These are phyloP conservation scores for Branchellion lobata DNA, from an alignment of 2,888 invertebrate species.

Conservation along the genomic window DNA sequence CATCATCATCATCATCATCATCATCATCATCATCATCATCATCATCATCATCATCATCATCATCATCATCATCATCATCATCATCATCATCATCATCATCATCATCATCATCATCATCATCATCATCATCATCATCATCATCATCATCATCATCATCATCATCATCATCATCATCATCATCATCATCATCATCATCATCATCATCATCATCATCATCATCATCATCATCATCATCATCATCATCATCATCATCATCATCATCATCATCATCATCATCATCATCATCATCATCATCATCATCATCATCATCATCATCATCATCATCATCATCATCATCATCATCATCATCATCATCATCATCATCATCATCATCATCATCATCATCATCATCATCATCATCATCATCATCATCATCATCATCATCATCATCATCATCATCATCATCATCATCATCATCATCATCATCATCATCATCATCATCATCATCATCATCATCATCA, in stretches of 20 bases:
- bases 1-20: too few relatives aligned
- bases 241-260: not conserved
- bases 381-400: not conserved
- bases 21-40: too few relatives aligned
- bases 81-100: too few relatives aligned
- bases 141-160: not conserved
- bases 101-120: too few relatives aligned
- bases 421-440: not conserved
- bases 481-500: not conserved
- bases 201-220: not conserved
- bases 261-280: not conserved
- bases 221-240: constrained; percentile 10
- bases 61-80: too few relatives aligned
- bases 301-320: not conserved
- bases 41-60: too few relatives aligned
- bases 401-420: constrained; percentile 1
- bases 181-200: not conserved
- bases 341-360: not conserved
- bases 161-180: not conserved
- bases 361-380: not conserved
- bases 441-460: not conserved
- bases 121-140: too few relatives aligned
- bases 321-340: not conserved
- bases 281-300: constrained; percentile 1
- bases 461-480: not conserved